Base-by-base conservation (phyloP, 2,888 invertebrate genomes). In the Xestia rhomboidea region DNA sequence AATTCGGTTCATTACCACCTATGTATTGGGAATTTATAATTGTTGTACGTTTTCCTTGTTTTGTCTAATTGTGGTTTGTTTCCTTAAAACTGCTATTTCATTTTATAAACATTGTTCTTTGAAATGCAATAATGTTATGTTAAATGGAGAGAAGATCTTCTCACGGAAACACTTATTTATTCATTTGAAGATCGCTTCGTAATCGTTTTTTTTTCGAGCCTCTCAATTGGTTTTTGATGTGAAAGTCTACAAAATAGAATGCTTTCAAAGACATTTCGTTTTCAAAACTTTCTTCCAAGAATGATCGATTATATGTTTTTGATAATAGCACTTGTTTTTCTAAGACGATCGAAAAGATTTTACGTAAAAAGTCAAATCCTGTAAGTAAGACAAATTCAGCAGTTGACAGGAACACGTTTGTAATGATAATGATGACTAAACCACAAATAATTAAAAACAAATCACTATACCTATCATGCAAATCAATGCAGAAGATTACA, bases 41-140 rank as follows among this genome's bases (percentile, higher is more conserved):
- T 76, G 27, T 60, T n/a, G 1, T 60, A 51, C 7, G 18, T 83
- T 85, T 84, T 86, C 82, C 87, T 75, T 77, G 76, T 82, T 86
- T 63, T 82, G 68, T 2, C n/a, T 41, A 44, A 24, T 27, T 18
- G 18, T 6, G 15, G 15, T 57, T 78, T 24, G 49, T 77, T 83
- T 83, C 62, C 68, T 78, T 68, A 46, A 27, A 73, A 49, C 1
- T 63, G 27, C 0, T n/a, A 30, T 3, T 18, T 30, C 68, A 30
- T 68, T 68, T 78, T 15, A 11, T 44, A 38, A 38, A 34, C 10
- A 3, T 5, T 24, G 30, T 41, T 30, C n/a, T 49, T 78, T 41
- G 34, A 75, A 60, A 44, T 66, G 49, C 15, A 51, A 44, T 27
- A 7, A 68, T 2, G 18, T 62, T 18, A 10, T 60, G 18, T 68